phyloP scores from a whole-genome alignment of 2,797 vertebrate species.

The Eleutherodactylus coqui region DNA sequence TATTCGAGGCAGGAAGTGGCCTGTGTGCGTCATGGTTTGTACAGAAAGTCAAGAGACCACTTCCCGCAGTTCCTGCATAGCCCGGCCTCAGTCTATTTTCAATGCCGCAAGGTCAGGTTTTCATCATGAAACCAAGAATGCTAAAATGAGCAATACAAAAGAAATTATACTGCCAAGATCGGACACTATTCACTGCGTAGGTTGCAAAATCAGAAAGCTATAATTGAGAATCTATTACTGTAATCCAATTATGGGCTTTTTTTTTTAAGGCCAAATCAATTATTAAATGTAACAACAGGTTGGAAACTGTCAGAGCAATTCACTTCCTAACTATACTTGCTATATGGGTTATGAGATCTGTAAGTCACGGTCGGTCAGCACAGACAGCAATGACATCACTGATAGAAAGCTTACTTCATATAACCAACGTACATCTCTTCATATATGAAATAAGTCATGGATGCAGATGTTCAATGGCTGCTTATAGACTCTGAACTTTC shows the following conservation, averaged over 20 bases:
- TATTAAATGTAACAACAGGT: not conserved
- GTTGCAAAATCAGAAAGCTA: not conserved
- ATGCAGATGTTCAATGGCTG: too few species aligned
- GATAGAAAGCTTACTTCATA: not conserved
- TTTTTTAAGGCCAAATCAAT: not conserved
- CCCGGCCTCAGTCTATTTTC: not conserved
- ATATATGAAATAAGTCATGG: too few species aligned
- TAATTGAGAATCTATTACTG: not conserved
- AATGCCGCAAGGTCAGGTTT: not conserved
- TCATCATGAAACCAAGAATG: not conserved
- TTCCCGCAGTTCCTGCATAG: constrained; percentile 53
- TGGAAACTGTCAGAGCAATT: not conserved
- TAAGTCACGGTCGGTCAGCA: not conserved
- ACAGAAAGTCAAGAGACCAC: constrained; percentile 55
- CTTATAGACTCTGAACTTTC: too few species aligned
- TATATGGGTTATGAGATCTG: not conserved
- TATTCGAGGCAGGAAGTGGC: constrained; percentile 54
- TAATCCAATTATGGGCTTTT: not conserved
- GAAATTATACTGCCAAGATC: not conserved
- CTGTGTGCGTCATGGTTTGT: constrained; percentile 53
- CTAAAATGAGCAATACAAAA: not conserved
- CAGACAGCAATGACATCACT: not conserved
- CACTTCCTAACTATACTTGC: too few species aligned
- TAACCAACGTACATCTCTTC: not conserved
- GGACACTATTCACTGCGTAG: not conserved